Conservation (phyloP, 2,888 invertebrate species). For the Tenthredo distinguenda region DNA sequence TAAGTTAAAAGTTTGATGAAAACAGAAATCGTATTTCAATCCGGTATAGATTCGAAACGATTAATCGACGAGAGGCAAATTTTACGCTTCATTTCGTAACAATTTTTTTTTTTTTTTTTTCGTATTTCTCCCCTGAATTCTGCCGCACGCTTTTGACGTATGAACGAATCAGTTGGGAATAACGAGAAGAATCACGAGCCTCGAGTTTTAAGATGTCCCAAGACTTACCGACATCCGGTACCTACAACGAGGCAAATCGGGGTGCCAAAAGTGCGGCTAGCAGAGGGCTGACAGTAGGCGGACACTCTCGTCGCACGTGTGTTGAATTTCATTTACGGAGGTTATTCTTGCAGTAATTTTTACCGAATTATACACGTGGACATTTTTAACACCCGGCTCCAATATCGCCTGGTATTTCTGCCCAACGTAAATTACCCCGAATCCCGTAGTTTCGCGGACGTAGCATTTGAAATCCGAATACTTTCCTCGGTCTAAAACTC, state of each 20-base stretch:
- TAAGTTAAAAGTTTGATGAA: not conserved
- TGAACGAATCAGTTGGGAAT: constrained; percentile 31
- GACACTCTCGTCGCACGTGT: constrained; percentile 16
- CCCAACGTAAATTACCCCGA: constrained; percentile 20
- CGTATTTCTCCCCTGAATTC: not conserved
- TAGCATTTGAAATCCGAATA: constrained; percentile 20
- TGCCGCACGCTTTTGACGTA: not conserved
- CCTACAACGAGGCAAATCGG: not conserved
- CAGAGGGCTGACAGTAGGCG: constrained; percentile 16
- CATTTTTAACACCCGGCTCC: constrained; percentile 47
- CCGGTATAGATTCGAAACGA: not conserved
- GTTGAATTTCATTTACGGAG: constrained; percentile 41
- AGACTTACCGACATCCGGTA: constrained; percentile 17
- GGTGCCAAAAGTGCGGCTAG: constrained; percentile 4
- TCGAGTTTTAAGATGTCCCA: constrained; percentile 20
- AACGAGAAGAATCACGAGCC: constrained; percentile 8
- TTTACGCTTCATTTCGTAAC: not conserved
- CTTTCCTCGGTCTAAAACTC: constrained; percentile 28
- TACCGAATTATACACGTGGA: constrained; percentile 28
- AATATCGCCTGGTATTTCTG: constrained; percentile 20
- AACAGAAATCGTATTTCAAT: not conserved
- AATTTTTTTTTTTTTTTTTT: not conserved
- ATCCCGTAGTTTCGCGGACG: constrained; percentile 13
- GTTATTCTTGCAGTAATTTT: constrained; percentile 33
- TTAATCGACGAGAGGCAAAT: constrained; percentile 14